A percentile compares a stretch with the other conserved stretches of the same genome.
phyloP scores from a whole-genome alignment of 1,140 invertebrate species.

The Aplysia californica region DNA sequence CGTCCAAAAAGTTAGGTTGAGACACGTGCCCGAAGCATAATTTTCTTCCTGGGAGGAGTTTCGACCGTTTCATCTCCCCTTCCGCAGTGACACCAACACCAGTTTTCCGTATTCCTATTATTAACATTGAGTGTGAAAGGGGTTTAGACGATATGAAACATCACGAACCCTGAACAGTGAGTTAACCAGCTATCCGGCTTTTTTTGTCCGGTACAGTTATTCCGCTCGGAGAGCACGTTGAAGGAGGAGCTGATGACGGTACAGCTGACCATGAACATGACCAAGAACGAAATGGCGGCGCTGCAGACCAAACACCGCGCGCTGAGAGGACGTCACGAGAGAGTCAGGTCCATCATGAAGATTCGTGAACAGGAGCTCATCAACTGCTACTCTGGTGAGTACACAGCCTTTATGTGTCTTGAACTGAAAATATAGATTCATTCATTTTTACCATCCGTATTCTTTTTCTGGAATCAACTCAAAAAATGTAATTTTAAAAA shows the following conservation, averaged over 20 bases:
- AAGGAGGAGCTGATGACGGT: constrained; percentile 46
- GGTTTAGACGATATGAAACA: no score
- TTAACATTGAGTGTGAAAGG: no score
- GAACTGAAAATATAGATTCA: background rate
- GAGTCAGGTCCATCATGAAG: constrained; percentile 27
- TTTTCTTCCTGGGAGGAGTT: no score
- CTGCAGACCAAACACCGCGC: constrained; percentile 29
- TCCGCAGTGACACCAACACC: no score
- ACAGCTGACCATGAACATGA: constrained; percentile 37
- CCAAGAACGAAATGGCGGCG: constrained; percentile 14
- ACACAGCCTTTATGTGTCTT: background rate
- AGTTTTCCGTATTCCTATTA: no score
- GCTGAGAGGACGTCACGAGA: constrained; percentile 29
- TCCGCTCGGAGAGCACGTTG: constrained; percentile 48
- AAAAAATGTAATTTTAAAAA: no score
- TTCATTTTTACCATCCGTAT: background rate
- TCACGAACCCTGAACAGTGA: no score
- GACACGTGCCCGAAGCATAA: no score
- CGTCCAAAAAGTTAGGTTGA: no score
- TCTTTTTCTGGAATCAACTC: no score
- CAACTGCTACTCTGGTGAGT: constrained; percentile 47
- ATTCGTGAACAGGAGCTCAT: constrained; percentile 47
- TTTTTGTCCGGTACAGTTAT: constrained; percentile 23
- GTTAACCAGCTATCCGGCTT: no score
- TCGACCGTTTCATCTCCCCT: no score